Evolutionary conservation across 2,888 invertebrate species (phyloP), one percentile per base, ranked within the genome.

Genomic region (Drosophila acutilabella): DNA sequence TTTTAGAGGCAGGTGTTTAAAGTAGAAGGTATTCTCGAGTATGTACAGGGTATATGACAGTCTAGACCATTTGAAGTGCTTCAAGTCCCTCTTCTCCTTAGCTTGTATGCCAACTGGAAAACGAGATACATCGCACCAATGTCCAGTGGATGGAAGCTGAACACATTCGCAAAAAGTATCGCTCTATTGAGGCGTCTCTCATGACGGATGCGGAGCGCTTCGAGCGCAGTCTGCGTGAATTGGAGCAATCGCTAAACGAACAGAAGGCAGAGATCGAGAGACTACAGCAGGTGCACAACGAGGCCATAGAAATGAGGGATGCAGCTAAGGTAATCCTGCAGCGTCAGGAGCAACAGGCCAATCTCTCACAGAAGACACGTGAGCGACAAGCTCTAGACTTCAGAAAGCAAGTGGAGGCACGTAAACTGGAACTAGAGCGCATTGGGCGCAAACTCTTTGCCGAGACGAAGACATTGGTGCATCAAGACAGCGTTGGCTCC

Each of bases 131-230:
- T 89, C 95, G 96, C 68, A 95, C 96, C 0, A 94, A 96, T 59
- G 95, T 97, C 36, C 96, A 97, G 93, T 95, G 96, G 93, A 95
- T 96, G 88, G 97, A 97, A 91, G 96, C 96, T 0, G 95, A 96
- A 80, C 94, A 96, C 74, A 95, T 97, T 7, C 95, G 95, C 76
- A 96, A 95, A 89, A 96, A 96, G 90, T 97, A 97, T 88, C 93
- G 94, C 40, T 94, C 95, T 1, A 96, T 97, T 60, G 94, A 95
- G 93, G 94, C 94, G 78, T 94, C 95, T 0, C 92, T 96, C 0
- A 93, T 95, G 90, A 94, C 95, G 13, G 96, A 96, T 88, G 94
- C 96, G 0, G 95, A 96, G 2, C 94, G 94, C 78, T 96, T 96
- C 78, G 96, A 96, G 89, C 95, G 95, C 62, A 95, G 95, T 11